Percentiles rank a stretch among this genome's conserved stretches.
Evolutionary conservation across 2,113 vertebrate species (phyloP).

Genomic region (Antechinus flavipes): DNA sequence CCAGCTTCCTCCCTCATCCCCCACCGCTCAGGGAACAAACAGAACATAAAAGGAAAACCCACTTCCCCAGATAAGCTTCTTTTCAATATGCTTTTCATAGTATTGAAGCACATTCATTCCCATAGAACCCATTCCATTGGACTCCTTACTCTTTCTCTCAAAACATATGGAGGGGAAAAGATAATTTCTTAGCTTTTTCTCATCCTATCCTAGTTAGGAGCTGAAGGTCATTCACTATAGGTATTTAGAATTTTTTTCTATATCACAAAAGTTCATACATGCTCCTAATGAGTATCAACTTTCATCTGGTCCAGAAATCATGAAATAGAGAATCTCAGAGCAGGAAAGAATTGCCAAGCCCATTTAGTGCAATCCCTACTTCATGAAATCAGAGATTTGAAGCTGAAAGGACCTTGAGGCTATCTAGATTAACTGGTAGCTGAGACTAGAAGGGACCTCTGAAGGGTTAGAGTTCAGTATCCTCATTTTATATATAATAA

Average conservation of each 20-base stretch:
- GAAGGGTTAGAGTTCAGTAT: not conserved
- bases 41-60: not conserved
- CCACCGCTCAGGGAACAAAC: not conserved
- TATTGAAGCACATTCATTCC: not conserved
- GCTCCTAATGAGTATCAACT: not conserved
- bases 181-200: not conserved
- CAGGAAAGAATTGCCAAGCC: not conserved
- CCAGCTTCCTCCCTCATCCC: conserved; percentile 36
- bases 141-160: not conserved
- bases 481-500: not conserved
- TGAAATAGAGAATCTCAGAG: not conserved
- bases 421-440: not conserved
- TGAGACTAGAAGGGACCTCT: not conserved
- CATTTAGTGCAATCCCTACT: not conserved
- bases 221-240: not conserved
- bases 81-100: not conserved
- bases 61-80: not conserved
- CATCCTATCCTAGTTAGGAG: not conserved
- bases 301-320: not conserved
- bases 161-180: not conserved
- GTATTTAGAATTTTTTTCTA: not conserved
- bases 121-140: not conserved
- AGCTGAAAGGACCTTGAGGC: not conserved
- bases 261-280: not conserved
- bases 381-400: not conserved